phyloP scores from a whole-genome alignment of 2,113 vertebrate species.

The Circaetus gallicus region DNA sequence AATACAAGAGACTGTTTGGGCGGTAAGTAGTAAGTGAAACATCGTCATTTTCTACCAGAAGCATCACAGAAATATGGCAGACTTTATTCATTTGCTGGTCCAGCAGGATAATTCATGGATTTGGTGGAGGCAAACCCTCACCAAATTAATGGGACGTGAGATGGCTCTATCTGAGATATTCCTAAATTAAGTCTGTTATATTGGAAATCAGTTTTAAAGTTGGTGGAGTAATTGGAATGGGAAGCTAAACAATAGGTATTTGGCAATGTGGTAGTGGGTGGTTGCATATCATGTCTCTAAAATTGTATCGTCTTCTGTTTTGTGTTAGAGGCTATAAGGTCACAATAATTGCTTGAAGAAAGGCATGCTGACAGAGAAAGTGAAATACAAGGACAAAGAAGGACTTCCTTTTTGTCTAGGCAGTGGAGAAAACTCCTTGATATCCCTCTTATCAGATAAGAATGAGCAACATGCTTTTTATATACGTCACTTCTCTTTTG shows the following conservation, averaged over 20 bases:
- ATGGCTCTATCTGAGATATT: not conserved
- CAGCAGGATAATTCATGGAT: not conserved
- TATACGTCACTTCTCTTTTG: constrained; percentile 58
- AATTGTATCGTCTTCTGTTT: not conserved
- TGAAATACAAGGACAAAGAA: constrained; percentile 31
- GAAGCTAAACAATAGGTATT: not conserved
- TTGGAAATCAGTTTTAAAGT: not conserved
- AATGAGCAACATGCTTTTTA: not conserved
- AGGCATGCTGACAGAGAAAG: constrained; percentile 29
- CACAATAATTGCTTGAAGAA: not conserved
- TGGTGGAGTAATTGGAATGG: not conserved
- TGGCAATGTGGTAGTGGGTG: not conserved
- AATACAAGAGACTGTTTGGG: not conserved
- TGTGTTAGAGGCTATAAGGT: not conserved
- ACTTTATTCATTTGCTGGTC: not conserved
- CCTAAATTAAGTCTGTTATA: not conserved
- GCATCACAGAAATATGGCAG: not conserved
- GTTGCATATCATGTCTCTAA: not conserved
- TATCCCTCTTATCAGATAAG: constrained; percentile 53
- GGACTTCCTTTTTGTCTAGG: constrained; percentile 41
- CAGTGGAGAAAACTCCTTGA: constrained; percentile 69
- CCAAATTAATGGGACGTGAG: not conserved
- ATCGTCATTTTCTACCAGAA: not conserved
- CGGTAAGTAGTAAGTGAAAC: not conserved
- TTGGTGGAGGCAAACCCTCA: not conserved